A percentile compares a stretch with the other conserved stretches of the same genome.
Evolutionary conservation across 2,113 vertebrate species (phyloP).

Genomic region (Phoxinus phoxinus): DNA sequence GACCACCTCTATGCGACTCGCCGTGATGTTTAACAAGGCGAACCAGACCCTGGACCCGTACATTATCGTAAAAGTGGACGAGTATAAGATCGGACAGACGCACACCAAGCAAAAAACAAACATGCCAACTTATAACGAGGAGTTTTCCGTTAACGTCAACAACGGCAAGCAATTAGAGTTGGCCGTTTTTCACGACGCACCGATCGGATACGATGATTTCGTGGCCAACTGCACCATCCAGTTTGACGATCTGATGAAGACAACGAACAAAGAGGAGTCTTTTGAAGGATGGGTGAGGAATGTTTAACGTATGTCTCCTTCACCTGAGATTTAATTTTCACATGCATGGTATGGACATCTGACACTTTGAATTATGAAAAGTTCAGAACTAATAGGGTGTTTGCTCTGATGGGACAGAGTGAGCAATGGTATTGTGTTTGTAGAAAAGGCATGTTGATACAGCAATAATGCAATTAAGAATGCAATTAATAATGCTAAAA

Average conservation of each 20-base stretch:
- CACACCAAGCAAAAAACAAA: constrained; percentile 94
- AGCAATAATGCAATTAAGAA: background rate
- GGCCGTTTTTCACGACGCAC: constrained; percentile 94
- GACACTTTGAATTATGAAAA: background rate
- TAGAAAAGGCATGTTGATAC: background rate
- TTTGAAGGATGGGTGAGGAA: constrained; percentile 95
- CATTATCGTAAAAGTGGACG: constrained; percentile 94
- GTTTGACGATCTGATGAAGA: constrained; percentile 88
- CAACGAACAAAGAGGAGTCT: constrained; percentile 79
- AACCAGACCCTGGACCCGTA: constrained; percentile 86
- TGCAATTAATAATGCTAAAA: background rate
- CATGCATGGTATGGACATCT: background rate
- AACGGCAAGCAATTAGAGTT: constrained; percentile 87
- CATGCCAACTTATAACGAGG: constrained; percentile 94
- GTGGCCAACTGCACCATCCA: constrained; percentile 93
- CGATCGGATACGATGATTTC: constrained; percentile 97
- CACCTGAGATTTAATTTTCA: background rate
- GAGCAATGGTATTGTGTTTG: background rate
- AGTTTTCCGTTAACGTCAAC: constrained; percentile 87
- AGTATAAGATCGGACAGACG: constrained; percentile 90
- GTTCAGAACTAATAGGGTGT: background rate
- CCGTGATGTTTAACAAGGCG: constrained; percentile 88
- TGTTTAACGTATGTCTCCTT: background rate
- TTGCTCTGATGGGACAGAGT: background rate
- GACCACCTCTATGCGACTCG: constrained; percentile 87